Base-by-base conservation (phyloP, 2,113 vertebrate genomes). In the Alexandromys fortis region DNA sequence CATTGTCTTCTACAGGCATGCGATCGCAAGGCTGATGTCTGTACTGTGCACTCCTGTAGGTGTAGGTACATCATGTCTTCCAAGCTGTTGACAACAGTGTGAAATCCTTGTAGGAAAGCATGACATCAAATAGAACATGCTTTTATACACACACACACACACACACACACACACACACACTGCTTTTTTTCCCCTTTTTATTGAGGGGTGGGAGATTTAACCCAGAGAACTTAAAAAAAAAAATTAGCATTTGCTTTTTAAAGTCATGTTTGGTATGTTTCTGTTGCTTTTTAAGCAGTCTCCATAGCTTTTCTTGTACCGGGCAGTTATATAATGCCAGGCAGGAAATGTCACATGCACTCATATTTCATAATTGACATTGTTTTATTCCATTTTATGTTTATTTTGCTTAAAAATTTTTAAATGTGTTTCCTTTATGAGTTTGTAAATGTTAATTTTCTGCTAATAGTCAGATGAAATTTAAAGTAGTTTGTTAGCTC, bases 311-410 rank as follows among this genome's bases (percentile, higher is more conserved):
- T 61, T 61, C 0, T 21, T 81, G 14, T 73, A 49, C 10, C 6
- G 35, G 33, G 52, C 26, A 19, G 38, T 52, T 52, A 17, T 55
- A 93, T 38, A 55, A 77, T 52, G 19, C 26, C 49, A 70, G 89
- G 42, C 26, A 35, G 35, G 0, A 47, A 33, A 30, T 38, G 2
- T 79, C 65, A 58, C 13, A 82, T 30, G 78, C 38, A 28, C 11
- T 95, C 89, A 94, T 26, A 28, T 19, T 90, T 86, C 89, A 94
- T 94, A 47, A 42, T 38, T 93, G 16, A 87, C 21, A 10, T 92
- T 93, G 76, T 86, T 96, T 97, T 96, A 63, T 61, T 96, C 85
- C 68, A 91, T 19, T 68, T 97, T 96, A 67, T 86, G 30, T 92
- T 87, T 94, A 65, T 79, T 97, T 96, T 87, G 92, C 42, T 95